Percentiles rank a stretch among this genome's conserved stretches.
Evolutionary conservation across 2,797 vertebrate genomes (phyloP).

Genomic region (Anguilla marmorata): DNA sequence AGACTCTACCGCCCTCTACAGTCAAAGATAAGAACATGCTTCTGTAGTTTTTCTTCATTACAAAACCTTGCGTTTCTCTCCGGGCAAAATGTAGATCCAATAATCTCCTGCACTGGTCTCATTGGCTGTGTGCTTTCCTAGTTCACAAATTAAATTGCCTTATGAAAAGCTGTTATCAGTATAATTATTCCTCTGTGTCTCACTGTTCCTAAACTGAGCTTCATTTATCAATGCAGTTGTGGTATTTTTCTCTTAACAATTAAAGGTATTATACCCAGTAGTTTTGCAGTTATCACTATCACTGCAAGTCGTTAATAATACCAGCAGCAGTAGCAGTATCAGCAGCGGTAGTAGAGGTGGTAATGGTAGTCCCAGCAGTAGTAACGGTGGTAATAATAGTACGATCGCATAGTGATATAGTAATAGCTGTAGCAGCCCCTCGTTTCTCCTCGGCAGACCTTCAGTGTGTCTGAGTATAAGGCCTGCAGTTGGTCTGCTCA

Average conservation of each 20-base stretch:
- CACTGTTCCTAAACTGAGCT: background rate
- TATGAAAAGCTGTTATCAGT: background rate
- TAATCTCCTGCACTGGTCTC: background rate
- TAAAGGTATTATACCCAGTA: background rate
- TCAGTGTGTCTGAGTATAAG: background rate
- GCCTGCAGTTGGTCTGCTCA: constrained; percentile 48
- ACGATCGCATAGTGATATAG: background rate
- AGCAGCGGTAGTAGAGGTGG: background rate
- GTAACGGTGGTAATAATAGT: background rate
- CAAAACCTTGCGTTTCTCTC: constrained; percentile 11
- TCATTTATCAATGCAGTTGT: background rate
- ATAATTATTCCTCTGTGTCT: constrained; percentile 11
- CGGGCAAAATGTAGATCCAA: constrained; percentile 9
- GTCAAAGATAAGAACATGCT: constrained; percentile 47
- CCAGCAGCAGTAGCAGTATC: background rate
- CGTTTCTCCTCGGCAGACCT: background rate
- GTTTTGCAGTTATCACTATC: background rate
- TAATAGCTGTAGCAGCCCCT: background rate
- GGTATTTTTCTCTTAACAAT: background rate
- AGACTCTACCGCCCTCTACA: constrained; percentile 81
- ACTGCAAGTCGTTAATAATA: background rate
- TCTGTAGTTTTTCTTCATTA: background rate
- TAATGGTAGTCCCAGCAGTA: background rate
- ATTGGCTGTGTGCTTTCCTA: background rate
- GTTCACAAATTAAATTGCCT: constrained; percentile 11